Base-by-base conservation (phyloP, 2,113 vertebrate species). In the Ageneiosus marmoratus region DNA sequence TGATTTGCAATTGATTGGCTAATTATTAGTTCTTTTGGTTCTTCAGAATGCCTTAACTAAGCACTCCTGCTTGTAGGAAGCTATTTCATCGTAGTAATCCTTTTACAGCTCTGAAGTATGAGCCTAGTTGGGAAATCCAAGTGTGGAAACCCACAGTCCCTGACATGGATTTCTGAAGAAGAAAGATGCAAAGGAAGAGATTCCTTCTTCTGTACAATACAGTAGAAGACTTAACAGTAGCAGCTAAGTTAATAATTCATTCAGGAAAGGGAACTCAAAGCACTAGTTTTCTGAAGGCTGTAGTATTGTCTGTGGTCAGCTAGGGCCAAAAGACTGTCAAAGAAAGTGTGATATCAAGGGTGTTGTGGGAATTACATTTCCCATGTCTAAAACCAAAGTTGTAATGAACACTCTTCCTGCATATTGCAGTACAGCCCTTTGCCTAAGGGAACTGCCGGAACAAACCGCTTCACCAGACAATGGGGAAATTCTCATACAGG, bases 221-320 rank as follows among this genome's bases (percentile, higher is more conserved):
- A 69, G 56, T 75, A 56, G 37, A 41, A 41, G 3, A 41, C 37
- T 5, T 41, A 41, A 41, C 37, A 41, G 37, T 41, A 41, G 37
- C 37, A 41, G 5, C 37, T 5, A 41, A 41, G 20, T 91, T 79
- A 86, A 89, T 89, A 88, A 89, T 90, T 87, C 2, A 88, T 87
- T 51, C n/a, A 63, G 48, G n/a, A 84, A 76, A 53, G 41, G 3
- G 58, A 82, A 70, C 81, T 72, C 62, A 83, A 63, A 72, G 63
- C 10, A 22, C 63, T 37, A 22, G 63, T 7, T 65, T 29, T 73
- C n/a, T 22, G 27, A 32, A 63, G 3, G 29, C 60, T 44, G 67
- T n/a, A 44, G 44, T 18, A 58, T 69, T 80, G 24, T 75, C 75
- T 69, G 37, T 69, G 34, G 24, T 37, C 4, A 16, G 62, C 70